These are phyloP conservation scores for Uropetala carovei DNA, from an alignment of 2,888 invertebrate species.

Conservation along the genomic window DNA sequence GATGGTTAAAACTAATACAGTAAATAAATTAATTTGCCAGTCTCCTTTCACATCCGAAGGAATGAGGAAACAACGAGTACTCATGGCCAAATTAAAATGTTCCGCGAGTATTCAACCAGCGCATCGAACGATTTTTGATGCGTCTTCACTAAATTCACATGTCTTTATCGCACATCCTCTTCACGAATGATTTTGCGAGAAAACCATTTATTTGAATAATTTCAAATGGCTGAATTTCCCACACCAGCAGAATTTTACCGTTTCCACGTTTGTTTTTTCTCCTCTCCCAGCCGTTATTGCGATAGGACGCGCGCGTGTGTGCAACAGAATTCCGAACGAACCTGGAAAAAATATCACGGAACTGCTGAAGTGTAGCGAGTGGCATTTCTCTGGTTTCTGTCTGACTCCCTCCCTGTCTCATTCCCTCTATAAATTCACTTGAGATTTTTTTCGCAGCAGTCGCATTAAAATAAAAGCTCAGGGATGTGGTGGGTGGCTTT, in stretches of 20 bases:
- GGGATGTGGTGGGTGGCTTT: neutral
- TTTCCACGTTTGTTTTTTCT: neutral
- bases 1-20: too few relatives aligned
- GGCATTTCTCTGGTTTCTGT: constrained; percentile 58
- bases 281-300: neutral
- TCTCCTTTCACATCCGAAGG: too few relatives aligned
- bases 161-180: too few relatives aligned
- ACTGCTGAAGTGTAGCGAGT: constrained; percentile 51
- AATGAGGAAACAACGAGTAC: too few relatives aligned
- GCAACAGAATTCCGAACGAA: constrained; percentile 52
- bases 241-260: neutral
- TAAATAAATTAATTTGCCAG: too few relatives aligned
- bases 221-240: neutral
- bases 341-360: constrained; percentile 38
- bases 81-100: too few relatives aligned
- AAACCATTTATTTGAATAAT: too few relatives aligned
- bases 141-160: too few relatives aligned
- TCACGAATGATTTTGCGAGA: too few relatives aligned
- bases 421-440: constrained; percentile 38
- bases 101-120: too few relatives aligned
- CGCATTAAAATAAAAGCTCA: neutral
- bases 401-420: neutral
- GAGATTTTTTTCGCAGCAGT: neutral
- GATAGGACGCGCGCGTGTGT: neutral
- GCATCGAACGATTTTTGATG: too few relatives aligned